Evolutionary conservation across 1,140 invertebrate species (phyloP).

Genomic region (Heliothis virescens): DNA sequence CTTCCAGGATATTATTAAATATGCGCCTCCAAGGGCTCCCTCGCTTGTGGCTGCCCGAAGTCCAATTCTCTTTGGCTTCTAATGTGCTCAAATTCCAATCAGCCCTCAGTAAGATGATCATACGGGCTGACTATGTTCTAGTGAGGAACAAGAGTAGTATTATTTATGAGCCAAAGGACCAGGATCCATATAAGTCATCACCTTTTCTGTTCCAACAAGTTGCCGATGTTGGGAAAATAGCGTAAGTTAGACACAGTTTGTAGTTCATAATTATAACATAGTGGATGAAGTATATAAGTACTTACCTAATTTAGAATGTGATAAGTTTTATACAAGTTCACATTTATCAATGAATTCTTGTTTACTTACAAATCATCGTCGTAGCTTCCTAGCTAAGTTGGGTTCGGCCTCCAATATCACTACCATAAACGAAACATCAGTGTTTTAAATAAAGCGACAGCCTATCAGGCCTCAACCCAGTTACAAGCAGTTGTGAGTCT

Average conservation of each 20-base stretch:
- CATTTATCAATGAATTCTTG: too few species aligned
- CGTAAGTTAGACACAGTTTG: conserved; percentile 58
- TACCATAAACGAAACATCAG: too few species aligned
- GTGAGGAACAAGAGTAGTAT: conserved; percentile 64
- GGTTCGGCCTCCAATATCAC: too few species aligned
- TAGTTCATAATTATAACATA: too few species aligned
- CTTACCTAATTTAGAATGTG: too few species aligned
- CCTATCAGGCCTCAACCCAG: too few species aligned
- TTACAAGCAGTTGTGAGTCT: too few species aligned
- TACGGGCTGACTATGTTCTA: conserved; percentile 60
- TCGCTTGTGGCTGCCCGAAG: conserved; percentile 56
- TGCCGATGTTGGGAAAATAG: conserved; percentile 57
- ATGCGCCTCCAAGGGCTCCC: conserved; percentile 62
- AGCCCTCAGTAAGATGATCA: conserved; percentile 64
- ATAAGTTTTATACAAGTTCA: too few species aligned
- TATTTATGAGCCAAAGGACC: conserved; percentile 45
- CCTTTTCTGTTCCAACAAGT: conserved; percentile 71
- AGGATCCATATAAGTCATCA: conserved; percentile 57
- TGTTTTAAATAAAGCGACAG: too few species aligned
- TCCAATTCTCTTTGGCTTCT: conserved; percentile 61
- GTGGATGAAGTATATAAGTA: too few species aligned
- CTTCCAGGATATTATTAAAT: conserved; percentile 63
- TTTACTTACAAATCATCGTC: too few species aligned
- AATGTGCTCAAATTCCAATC: conserved; percentile 63
- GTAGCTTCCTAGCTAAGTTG: too few species aligned